Base-by-base conservation (phyloP, 1,140 invertebrate species). In the Heliconius hermathena region DNA sequence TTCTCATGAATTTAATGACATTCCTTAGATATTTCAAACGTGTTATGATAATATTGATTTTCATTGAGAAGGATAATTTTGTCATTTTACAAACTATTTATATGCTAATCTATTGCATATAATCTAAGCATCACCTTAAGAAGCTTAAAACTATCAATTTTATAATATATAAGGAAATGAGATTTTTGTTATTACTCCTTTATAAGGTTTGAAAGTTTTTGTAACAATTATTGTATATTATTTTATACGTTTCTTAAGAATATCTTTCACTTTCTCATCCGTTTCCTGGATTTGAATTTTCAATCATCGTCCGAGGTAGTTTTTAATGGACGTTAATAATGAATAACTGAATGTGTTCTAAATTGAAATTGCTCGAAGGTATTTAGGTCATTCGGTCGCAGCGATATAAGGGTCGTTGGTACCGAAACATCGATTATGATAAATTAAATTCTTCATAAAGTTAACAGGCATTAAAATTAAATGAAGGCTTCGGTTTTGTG, bases 351-450 rank as follows among this genome's bases (percentile, higher is more conserved):
- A 75, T 81, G 80, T 73, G 71, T 74, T 77, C 80, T 78, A 77
- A 77, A 81, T 81, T 77, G 49, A 78, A 81, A 74, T 57, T 54
- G 66, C 57, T 73, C 66, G 73, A 70, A 76, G 76, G 70, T 78
- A 78, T 81, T 81, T 81, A 36, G 80, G 80, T 81, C 76, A 81
- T 78, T 78, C 80, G 80, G 80, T 78, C 80, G 52, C 60, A 66
- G 60, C 60, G 73, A 78, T 74, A 73, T 49, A 81, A 73, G 80
- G 77, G 80, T 78, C 80, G 66, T 78, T 81, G 74, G 57, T 77
- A 57, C 36, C 66, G 76, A 81, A 78, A 75, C 73, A 76, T 78
- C 77, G 70, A 81, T 78, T 81, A 81, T 81, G 80, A 78, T 78
- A 78, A 81, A 81, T 81, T 73, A 70, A 81, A 78, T 81, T 81